Base-by-base conservation (phyloP, 2,113 vertebrate species). In the Paedocypris sp. region DNA sequence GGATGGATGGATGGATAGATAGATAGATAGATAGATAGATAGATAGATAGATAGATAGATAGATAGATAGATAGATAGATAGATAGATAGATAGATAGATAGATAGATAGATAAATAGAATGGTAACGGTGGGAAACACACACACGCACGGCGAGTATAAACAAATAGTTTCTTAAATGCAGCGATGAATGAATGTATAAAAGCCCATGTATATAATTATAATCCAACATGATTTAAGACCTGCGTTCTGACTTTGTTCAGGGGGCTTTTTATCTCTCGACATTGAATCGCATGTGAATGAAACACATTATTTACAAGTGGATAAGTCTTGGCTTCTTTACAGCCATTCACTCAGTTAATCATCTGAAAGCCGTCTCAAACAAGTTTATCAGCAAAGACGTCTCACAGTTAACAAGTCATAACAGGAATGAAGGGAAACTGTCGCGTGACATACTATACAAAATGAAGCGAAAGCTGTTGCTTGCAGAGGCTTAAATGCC, bases 331-430 rank as follows among this genome's bases (percentile, higher is more conserved):
- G 48, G 48, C 48, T 31, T n/a, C 16, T 43, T 43, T 8, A 58
- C 35, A 42, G 15, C 25, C 19, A 6, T 20, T 7, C 3, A 25
- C 25, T 29, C 15, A n/a, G 10, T 31, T 57, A 25, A 5, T n/a
- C 6, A 31, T 33, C 48, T 51, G 9, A 16, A 62, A 4, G 6
- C 11, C 26, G 19, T 20, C 16, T 5, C 10, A 32, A 48, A 29
- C 23, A 50, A 9, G 10, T 26, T 57, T 22, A 43, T 57, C 38
- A 8, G 39, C 9, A 12, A 59, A 59, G 71, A 60, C 15, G 32
- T 32, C 53, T 31, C 3, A 73, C 66, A 60, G 42, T 54, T 71
- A 77, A 73, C 71, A 68, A 53, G 38, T 64, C 60, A 49, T 68
- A 52, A 66, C 64, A 31, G 48, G 58, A 33, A 58, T 19, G 28